These are phyloP conservation scores for Uloborus diversus DNA, from an alignment of 1,140 invertebrate species.

Conservation along the genomic window DNA sequence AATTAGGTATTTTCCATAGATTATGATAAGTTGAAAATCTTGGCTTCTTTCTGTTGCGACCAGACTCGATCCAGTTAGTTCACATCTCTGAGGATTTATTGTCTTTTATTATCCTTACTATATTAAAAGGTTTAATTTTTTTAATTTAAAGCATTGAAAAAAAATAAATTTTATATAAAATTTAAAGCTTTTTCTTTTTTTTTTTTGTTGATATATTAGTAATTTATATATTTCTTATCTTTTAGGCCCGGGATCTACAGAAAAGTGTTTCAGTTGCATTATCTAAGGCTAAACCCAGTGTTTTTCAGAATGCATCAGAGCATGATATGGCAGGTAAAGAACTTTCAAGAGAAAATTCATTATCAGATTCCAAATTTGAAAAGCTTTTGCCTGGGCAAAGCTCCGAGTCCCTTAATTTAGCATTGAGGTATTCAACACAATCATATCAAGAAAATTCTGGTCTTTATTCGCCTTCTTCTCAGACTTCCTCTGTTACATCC, in stretches of 20 bases:
- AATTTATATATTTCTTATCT: neutral
- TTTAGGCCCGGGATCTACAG: constrained; percentile 44
- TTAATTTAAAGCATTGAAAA: too few species aligned
- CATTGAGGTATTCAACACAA: constrained; percentile 37
- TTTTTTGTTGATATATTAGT: too few species aligned
- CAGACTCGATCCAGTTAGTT: too few species aligned
- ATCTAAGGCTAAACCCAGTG: constrained; percentile 46
- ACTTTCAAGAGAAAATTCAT: neutral
- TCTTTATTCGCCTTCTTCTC: constrained; percentile 48
- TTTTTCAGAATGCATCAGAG: constrained; percentile 42
- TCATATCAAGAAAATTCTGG: constrained; percentile 50
- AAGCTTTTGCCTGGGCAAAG: constrained; percentile 10
- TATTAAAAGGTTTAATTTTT: too few species aligned
- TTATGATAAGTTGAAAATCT: too few species aligned
- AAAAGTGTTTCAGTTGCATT: constrained; percentile 30
- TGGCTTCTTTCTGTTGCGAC: too few species aligned
- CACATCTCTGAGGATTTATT: too few species aligned
- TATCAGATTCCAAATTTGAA: constrained; percentile 27
- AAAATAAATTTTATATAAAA: too few species aligned
- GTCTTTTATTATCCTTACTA: too few species aligned
- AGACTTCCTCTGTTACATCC: constrained; percentile 41
- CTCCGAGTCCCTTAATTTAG: constrained; percentile 37
- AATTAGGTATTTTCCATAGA: too few species aligned
- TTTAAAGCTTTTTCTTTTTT: too few species aligned
- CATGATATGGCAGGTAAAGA: constrained; percentile 27